These are phyloP conservation scores for Sinopyrophorus schimmeli DNA, from an alignment of 2,888 invertebrate species.

Conservation along the genomic window DNA sequence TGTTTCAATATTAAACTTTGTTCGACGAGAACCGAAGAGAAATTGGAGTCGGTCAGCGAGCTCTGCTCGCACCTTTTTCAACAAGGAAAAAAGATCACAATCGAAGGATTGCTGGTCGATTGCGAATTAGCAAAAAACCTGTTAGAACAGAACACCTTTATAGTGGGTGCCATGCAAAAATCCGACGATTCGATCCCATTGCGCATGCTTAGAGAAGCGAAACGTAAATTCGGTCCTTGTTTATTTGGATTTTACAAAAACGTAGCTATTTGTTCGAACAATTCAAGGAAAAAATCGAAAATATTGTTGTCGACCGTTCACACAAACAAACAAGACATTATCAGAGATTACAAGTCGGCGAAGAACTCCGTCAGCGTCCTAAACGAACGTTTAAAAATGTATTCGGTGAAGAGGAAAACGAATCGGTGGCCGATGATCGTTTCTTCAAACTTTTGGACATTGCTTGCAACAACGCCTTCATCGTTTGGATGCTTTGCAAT, in stretches of 20 bases:
- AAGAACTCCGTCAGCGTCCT: not conserved
- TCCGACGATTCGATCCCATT: not conserved
- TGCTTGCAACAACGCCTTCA: conserved; percentile 1
- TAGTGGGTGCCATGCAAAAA: not conserved
- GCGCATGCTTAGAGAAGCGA: not conserved
- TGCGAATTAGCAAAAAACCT: not conserved
- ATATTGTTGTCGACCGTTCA: not conserved
- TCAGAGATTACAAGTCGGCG: not conserved
- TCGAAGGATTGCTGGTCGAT: not conserved
- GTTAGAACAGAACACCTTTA: not conserved
- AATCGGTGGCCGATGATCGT: not conserved
- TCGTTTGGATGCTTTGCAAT: not conserved
- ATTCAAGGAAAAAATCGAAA: not conserved
- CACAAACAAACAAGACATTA: not conserved
- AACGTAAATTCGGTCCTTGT: not conserved
- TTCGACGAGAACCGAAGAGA: not conserved
- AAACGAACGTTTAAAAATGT: not conserved
- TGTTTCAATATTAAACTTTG: not conserved
- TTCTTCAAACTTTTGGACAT: not conserved
- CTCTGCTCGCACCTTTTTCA: not conserved
- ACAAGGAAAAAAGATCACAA: not conserved
- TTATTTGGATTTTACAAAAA: not conserved
- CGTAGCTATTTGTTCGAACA: not conserved
- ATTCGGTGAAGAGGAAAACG: conserved; percentile 4
- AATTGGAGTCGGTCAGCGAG: not conserved